phyloP scores from a whole-genome alignment of 1,140 invertebrate genomes.

The Drosophila kepulauana region DNA sequence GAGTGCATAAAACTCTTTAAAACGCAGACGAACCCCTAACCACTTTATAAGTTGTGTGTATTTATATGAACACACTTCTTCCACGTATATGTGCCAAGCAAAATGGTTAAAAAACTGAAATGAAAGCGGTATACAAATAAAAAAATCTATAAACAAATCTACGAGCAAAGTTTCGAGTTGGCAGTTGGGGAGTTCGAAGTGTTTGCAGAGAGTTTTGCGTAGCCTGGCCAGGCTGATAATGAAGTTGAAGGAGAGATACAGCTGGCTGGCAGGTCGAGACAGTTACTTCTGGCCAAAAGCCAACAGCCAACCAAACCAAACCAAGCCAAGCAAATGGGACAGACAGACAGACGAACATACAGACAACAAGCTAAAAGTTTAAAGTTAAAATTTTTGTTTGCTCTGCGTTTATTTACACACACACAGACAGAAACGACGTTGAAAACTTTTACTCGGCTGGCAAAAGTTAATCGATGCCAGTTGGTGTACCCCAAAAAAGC shows the following conservation, averaged over 20 bases:
- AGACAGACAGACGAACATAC: not conserved
- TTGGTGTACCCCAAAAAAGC: slow-evolving; percentile 39
- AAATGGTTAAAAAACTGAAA: slow-evolving; percentile 13
- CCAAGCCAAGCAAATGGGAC: too few relatives aligned
- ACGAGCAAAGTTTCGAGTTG: slow-evolving; percentile 49
- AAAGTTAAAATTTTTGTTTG: slow-evolving; percentile 47
- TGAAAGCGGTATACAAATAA: slow-evolving; percentile 12
- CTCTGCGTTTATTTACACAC: slow-evolving; percentile 57
- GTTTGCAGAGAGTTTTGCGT: slow-evolving; percentile 15
- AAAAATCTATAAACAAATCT: slow-evolving; percentile 37
- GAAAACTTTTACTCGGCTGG: slow-evolving; percentile 46
- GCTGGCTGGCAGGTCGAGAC: not conserved
- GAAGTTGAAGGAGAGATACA: slow-evolving; percentile 5
- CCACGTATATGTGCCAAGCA: slow-evolving; percentile 14
- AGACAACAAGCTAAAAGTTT: slow-evolving; percentile 24
- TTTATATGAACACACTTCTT: slow-evolving; percentile 9
- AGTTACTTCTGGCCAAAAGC: slow-evolving; percentile 6
- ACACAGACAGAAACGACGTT: slow-evolving; percentile 21
- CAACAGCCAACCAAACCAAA: too few relatives aligned
- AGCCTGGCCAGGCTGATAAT: slow-evolving; percentile 25
- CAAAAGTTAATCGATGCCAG: slow-evolving; percentile 80
- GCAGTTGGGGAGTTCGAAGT: slow-evolving; percentile 7
- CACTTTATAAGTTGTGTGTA: slow-evolving; percentile 27
- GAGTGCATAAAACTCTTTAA: slow-evolving; percentile 37
- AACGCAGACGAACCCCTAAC: slow-evolving; percentile 25